Evolutionary conservation across 2,113 vertebrate genomes (phyloP), one percentile per base, ranked within the genome.

Genomic region (Gulo gulo): DNA sequence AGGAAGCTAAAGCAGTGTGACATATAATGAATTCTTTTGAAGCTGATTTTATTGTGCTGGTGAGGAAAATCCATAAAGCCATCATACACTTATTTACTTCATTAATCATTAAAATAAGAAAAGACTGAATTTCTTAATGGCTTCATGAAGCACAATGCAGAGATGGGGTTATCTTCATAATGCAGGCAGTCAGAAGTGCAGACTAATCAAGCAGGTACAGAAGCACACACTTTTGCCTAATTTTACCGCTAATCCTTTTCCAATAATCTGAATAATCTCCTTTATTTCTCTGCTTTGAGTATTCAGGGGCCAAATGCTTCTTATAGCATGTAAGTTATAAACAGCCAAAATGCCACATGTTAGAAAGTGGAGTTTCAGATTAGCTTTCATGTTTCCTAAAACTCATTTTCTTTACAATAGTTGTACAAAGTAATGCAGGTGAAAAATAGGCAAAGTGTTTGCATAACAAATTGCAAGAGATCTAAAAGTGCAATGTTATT

Each of bases 201-300:
- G 47, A 31, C 31, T 8, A 71, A 82, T 57, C 1, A 14, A 84
- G 80, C 3, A 80, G 31, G 20, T 47, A 16, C 36, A 83, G 59
- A 94, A 89, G 55, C 39, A 39, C 0, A 3, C 3, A 42, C 21
- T 20, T 69, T 29, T 73, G 42, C 24, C 86, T 78, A 57, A 76
- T 95, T 96, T 88, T 95, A 42, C 24, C 23, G 55, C 81, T 52
- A 80, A 95, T 81, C 47, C 59, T 84, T 92, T 88, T 36, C 88
- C 71, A 87, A 39, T 88, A 82, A 69, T 76, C 11, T 36, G 29
- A 78, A 79, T 81, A 89, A 78, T 93, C 55, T 89, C n/a, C n/a
- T 84, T 92, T 80, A 81, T 93, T 93, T 97, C 65, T 89, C 21
- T 84, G 24, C 16, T 23, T n/a, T 63, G 21, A n/a, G 42, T 80